Evolutionary conservation across 1,140 invertebrate species (phyloP).

Genomic region (Goniozus legneri): DNA sequence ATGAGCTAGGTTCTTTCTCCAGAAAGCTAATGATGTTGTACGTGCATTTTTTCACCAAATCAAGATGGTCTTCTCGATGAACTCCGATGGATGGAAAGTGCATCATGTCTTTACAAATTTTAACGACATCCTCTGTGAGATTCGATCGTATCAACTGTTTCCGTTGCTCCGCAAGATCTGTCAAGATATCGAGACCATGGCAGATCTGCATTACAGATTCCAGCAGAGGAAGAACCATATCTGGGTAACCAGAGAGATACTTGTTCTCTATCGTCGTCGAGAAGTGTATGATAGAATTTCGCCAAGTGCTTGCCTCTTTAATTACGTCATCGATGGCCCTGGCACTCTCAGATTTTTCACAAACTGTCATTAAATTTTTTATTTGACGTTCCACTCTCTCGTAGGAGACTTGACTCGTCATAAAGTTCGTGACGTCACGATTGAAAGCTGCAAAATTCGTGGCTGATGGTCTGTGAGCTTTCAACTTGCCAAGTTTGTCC

Average conservation of each 20-base stretch:
- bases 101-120: constrained; percentile 51
- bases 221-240: constrained; percentile 63
- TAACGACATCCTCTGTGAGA: constrained; percentile 7
- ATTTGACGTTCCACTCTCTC: constrained; percentile 23
- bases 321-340: constrained; percentile 38
- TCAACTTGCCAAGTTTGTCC: constrained; percentile 24
- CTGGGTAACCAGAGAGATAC: constrained; percentile 63
- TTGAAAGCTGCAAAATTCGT: constrained; percentile 54
- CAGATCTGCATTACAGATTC: constrained; percentile 60
- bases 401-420: constrained; percentile 25
- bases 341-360: background rate
- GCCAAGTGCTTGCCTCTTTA: constrained; percentile 56
- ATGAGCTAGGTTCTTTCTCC: constrained; percentile 27
- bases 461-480: constrained; percentile 59
- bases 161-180: constrained; percentile 42
- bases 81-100: constrained; percentile 49
- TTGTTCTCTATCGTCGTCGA: constrained; percentile 54
- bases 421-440: constrained; percentile 36
- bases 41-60: constrained; percentile 51
- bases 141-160: constrained; percentile 17
- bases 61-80: constrained; percentile 41
- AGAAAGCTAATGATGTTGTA: too few relatives aligned
- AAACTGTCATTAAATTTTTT: constrained; percentile 6
- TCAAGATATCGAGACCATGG: constrained; percentile 56
- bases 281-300: constrained; percentile 58